Evolutionary conservation across 1,140 invertebrate genomes (phyloP).

Genomic region (Drosophila lowei): DNA sequence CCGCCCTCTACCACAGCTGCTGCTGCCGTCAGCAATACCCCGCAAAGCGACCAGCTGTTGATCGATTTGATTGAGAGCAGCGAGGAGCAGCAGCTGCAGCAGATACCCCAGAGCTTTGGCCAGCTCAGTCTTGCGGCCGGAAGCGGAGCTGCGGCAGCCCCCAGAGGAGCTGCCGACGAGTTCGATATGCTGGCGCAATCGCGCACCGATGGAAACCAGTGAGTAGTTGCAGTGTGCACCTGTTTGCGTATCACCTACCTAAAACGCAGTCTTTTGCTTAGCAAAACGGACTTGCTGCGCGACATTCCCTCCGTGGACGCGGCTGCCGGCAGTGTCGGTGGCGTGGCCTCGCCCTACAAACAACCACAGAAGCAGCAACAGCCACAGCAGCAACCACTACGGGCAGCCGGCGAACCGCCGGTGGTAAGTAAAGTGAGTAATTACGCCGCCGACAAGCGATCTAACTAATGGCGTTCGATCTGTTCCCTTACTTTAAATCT

Average conservation of each 20-base stretch:
- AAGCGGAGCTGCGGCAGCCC: slow-evolving; percentile 42
- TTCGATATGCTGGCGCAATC: slow-evolving; percentile 97
- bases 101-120: slow-evolving; percentile 60
- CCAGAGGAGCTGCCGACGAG: slow-evolving; percentile 85
- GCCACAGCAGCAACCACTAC: slow-evolving; percentile 24
- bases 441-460: slow-evolving; percentile 27
- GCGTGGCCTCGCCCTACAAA: slow-evolving; percentile 65
- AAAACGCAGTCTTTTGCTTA: slow-evolving; percentile 9
- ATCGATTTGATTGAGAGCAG: slow-evolving; percentile 75
- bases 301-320: slow-evolving; percentile 80
- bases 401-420: slow-evolving; percentile 70
- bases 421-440: slow-evolving; percentile 83
- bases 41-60: slow-evolving; percentile 71
- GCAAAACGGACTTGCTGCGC: slow-evolving; percentile 73
- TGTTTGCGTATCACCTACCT: background rate
- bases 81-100: slow-evolving; percentile 46
- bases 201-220: slow-evolving; percentile 84
- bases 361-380: slow-evolving; percentile 23
- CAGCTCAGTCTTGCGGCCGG: slow-evolving; percentile 67
- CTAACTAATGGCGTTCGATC: slow-evolving; percentile 65
- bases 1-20: slow-evolving; percentile 20
- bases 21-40: slow-evolving; percentile 56
- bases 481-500: slow-evolving; percentile 39
- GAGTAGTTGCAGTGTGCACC: slow-evolving; percentile 24
- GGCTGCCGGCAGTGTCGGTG: slow-evolving; percentile 66